Evolutionary conservation across 2,113 vertebrate genomes (phyloP).

Genomic region (Microtus montanus): DNA sequence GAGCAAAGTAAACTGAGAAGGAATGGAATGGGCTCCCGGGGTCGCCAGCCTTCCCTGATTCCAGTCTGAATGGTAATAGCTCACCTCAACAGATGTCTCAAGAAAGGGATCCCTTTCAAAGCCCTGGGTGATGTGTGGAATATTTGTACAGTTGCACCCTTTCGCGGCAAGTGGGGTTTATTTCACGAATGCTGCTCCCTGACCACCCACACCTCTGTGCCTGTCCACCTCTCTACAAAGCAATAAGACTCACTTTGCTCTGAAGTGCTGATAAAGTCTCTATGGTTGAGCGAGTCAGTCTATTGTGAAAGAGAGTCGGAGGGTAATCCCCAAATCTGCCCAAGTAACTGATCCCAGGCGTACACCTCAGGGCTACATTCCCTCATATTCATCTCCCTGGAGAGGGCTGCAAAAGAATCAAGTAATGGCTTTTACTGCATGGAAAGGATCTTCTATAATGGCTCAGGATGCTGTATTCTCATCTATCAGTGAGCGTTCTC

Average conservation of each 20-base stretch:
- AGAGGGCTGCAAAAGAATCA: constrained; percentile 53
- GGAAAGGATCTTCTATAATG: constrained; percentile 60
- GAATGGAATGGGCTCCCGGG: constrained; percentile 21
- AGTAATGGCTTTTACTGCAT: constrained; percentile 69
- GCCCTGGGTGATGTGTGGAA: not conserved
- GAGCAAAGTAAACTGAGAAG: constrained; percentile 51
- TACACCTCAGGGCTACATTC: constrained; percentile 18
- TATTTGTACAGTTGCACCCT: constrained; percentile 34
- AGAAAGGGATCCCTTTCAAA: constrained; percentile 30
- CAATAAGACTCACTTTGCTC: not conserved
- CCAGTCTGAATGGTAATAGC: not conserved
- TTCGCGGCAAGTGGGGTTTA: not conserved
- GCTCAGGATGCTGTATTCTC: constrained; percentile 68
- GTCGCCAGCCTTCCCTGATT: constrained; percentile 24
- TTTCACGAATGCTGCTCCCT: not conserved
- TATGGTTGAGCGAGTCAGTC: constrained; percentile 46
- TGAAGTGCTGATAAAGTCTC: not conserved
- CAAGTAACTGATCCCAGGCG: constrained; percentile 36
- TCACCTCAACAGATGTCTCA: not conserved
- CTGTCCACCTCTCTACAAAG: not conserved
- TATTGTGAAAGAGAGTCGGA: constrained; percentile 52
- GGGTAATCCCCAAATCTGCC: not conserved
- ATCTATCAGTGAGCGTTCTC: constrained; percentile 50
- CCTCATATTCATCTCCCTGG: constrained; percentile 45
- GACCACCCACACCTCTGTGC: not conserved